Percentiles rank a stretch among this genome's conserved stretches.
phyloP scores from a whole-genome alignment of 2,113 vertebrate genomes.

The Engystomops pustulosus region DNA sequence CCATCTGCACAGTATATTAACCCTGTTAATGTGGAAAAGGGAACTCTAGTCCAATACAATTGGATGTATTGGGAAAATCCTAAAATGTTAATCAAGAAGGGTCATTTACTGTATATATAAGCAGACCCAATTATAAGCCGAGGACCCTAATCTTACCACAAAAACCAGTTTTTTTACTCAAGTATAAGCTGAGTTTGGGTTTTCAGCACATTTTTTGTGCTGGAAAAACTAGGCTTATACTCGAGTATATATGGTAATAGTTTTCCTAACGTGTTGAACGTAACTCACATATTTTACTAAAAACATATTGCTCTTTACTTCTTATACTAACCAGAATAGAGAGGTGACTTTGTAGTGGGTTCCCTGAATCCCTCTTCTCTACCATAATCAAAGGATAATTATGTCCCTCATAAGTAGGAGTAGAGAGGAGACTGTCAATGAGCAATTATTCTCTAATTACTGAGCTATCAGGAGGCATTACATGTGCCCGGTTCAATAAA shows the following conservation, averaged over 20 bases:
- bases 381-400: slow-evolving; percentile 22
- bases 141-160: no score
- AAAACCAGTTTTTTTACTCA: no score
- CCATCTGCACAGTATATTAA: slow-evolving; percentile 14
- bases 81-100: background rate
- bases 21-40: slow-evolving; percentile 34
- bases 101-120: no score
- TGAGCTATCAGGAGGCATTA: slow-evolving; percentile 45
- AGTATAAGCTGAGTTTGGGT: no score
- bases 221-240: no score
- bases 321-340: background rate
- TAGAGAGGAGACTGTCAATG: slow-evolving; percentile 55
- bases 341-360: background rate
- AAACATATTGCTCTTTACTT: background rate
- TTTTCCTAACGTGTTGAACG: background rate
- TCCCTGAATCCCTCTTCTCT: background rate
- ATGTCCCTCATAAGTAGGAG: slow-evolving; percentile 45
- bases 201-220: no score
- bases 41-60: background rate
- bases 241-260: no score
- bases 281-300: background rate
- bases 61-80: background rate
- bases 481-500: slow-evolving; percentile 31
- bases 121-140: no score
- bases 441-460: slow-evolving; percentile 63